Evolutionary conservation across 2,888 invertebrate genomes (phyloP).

Genomic region (Endotricha flammealis): DNA sequence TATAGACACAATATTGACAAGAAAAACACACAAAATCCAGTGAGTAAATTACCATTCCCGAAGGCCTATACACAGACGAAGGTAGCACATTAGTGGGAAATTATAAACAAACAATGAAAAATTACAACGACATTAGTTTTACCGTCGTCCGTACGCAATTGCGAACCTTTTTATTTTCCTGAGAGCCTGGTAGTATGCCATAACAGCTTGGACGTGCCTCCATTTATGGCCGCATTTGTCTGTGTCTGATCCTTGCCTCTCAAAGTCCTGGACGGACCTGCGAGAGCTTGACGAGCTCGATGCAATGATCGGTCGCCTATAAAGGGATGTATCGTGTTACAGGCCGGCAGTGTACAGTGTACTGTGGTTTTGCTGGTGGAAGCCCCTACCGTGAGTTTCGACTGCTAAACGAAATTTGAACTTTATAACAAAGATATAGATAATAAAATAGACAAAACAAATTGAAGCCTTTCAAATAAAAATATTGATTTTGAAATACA

Average conservation of each 20-base stretch:
- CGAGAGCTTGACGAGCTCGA: slow-evolving; percentile 70
- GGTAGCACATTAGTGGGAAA: slow-evolving; percentile 64
- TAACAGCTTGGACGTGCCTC: slow-evolving; percentile 91
- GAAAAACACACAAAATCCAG: slow-evolving; percentile 70
- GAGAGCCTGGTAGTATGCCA: slow-evolving; percentile 93
- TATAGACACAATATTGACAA: slow-evolving; percentile 64
- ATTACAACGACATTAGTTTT: slow-evolving; percentile 61
- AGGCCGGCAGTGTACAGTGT: slow-evolving; percentile 45
- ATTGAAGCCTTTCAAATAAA: too few relatives aligned
- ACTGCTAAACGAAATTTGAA: not conserved
- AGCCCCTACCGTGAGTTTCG: slow-evolving; percentile 32
- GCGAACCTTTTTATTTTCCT: slow-evolving; percentile 93
- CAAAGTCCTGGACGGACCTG: slow-evolving; percentile 65
- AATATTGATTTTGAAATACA: too few relatives aligned
- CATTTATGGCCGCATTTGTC: slow-evolving; percentile 84
- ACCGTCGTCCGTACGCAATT: slow-evolving; percentile 42
- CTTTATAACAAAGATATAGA: too few relatives aligned
- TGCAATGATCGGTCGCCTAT: slow-evolving; percentile 74
- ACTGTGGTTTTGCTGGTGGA: slow-evolving; percentile 33
- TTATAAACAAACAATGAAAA: slow-evolving; percentile 62
- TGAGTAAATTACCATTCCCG: slow-evolving; percentile 66
- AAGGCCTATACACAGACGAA: slow-evolving; percentile 70
- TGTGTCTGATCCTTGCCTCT: slow-evolving; percentile 58
- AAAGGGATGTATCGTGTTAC: slow-evolving; percentile 67
- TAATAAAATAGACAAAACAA: too few relatives aligned